phyloP scores from a whole-genome alignment of 2,797 vertebrate species.

The Octomys mimax region DNA sequence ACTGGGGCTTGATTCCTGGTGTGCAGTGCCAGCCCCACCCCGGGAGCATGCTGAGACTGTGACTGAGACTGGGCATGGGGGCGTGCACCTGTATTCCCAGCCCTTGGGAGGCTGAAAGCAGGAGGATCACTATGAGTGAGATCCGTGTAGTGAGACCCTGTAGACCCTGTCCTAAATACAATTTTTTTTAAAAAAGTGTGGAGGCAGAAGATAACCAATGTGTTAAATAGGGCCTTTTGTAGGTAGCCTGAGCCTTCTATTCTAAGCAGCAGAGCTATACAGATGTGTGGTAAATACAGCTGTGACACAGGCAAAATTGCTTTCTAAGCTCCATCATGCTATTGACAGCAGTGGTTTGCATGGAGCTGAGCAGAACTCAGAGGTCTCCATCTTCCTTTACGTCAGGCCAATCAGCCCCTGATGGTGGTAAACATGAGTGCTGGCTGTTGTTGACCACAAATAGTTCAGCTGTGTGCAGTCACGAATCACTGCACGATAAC shows the following conservation, averaged over 20 bases:
- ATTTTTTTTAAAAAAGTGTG: too few species aligned
- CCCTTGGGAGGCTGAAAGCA: too few species aligned
- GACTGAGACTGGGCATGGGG: too few species aligned
- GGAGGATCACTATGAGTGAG: too few species aligned
- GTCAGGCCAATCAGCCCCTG: not conserved
- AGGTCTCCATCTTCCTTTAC: not conserved
- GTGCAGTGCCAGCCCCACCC: too few species aligned
- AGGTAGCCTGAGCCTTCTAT: not conserved
- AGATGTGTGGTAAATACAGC: not conserved
- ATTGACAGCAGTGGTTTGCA: not conserved
- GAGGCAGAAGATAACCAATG: not conserved
- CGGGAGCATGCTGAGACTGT: too few species aligned
- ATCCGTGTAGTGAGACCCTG: too few species aligned
- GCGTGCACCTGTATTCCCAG: too few species aligned
- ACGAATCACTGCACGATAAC: not conserved
- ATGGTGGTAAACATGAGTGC: too few species aligned
- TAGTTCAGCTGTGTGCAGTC: not conserved
- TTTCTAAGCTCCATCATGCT: not conserved
- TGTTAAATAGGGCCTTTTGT: not conserved
- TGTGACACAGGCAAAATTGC: not conserved
- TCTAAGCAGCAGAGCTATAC: not conserved
- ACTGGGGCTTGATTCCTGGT: too few species aligned
- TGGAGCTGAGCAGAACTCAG: not conserved
- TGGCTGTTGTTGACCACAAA: not conserved
- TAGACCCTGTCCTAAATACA: too few species aligned